Evolutionary conservation across 2,797 vertebrate species (phyloP).

Genomic region (Miichthys miiuy): DNA sequence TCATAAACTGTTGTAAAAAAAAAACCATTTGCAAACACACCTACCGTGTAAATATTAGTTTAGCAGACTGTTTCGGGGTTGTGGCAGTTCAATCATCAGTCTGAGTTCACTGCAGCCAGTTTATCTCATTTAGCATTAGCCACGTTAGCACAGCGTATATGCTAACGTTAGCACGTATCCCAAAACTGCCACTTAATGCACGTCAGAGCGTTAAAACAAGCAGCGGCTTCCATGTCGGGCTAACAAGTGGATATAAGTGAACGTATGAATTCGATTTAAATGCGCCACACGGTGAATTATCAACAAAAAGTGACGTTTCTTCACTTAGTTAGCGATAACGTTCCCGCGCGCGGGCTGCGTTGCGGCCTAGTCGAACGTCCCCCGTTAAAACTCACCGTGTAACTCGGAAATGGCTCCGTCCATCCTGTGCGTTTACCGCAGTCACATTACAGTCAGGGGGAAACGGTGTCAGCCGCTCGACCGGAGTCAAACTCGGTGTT

Average conservation of each 20-base stretch:
- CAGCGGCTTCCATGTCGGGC: accelerated
- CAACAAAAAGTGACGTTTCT: neutral
- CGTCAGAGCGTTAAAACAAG: accelerated
- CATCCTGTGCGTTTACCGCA: conserved; percentile 54
- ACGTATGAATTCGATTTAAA: accelerated
- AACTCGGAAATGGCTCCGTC: conserved; percentile 62
- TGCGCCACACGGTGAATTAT: accelerated
- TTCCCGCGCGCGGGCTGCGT: conserved; percentile 76
- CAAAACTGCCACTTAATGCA: neutral
- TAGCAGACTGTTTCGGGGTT: accelerated
- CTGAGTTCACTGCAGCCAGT: neutral
- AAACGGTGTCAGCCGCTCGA: neutral
- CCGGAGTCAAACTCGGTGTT: neutral
- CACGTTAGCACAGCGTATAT: neutral
- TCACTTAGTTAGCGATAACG: conserved; percentile 31
- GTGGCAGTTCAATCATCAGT: neutral
- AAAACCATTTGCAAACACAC: neutral
- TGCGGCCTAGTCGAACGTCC: conserved; percentile 70
- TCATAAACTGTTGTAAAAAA: too few species aligned
- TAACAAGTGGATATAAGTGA: accelerated
- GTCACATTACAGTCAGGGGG: conserved; percentile 43
- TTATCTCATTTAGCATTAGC: conserved; percentile 31
- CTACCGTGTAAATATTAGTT: too few species aligned
- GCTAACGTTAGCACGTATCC: conserved; percentile 9
- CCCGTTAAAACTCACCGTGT: conserved; percentile 56